These are phyloP conservation scores for Mesorhabditis spiculigera DNA, from an alignment of 2,888 invertebrate genomes.

Conservation along the genomic window DNA sequence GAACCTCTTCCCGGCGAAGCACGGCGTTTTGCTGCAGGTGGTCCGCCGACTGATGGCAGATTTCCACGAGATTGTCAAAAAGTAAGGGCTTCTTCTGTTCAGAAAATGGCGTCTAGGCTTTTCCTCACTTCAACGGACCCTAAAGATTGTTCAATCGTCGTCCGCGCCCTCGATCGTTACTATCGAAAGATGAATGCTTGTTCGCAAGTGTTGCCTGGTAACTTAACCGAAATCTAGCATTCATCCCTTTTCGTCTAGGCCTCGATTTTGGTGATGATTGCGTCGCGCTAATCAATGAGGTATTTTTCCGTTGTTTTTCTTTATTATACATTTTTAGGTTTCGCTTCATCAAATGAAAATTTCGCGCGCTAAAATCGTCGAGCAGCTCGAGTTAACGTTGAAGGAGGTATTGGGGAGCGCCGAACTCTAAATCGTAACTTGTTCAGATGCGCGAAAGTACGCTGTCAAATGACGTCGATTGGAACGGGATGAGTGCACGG, in stretches of 20 bases:
- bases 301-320: background rate
- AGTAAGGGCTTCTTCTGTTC: background rate
- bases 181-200: conserved; percentile 49
- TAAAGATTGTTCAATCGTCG: conserved; percentile 49
- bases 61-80: background rate
- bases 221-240: background rate
- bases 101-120: conserved; percentile 19
- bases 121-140: conserved; percentile 37
- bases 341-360: conserved; percentile 46
- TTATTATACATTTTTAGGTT: conserved; percentile 14
- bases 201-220: conserved; percentile 27
- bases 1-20: conserved; percentile 25
- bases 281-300: conserved; percentile 6
- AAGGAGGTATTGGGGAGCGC: conserved; percentile 24
- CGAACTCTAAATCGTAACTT: conserved; percentile 4
- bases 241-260: background rate
- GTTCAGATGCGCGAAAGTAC: conserved; percentile 11
- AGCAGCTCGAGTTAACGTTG: conserved; percentile 25
- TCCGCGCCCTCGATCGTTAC: conserved; percentile 55
- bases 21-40: conserved; percentile 15
- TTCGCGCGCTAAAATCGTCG: conserved; percentile 33
- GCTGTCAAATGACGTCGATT: conserved; percentile 11
- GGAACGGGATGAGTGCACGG: conserved; percentile 23
- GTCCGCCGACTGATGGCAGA: conserved; percentile 8
- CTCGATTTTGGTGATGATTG: background rate